phyloP scores from a whole-genome alignment of 2,888 invertebrate genomes.

The Erebia ligea region DNA sequence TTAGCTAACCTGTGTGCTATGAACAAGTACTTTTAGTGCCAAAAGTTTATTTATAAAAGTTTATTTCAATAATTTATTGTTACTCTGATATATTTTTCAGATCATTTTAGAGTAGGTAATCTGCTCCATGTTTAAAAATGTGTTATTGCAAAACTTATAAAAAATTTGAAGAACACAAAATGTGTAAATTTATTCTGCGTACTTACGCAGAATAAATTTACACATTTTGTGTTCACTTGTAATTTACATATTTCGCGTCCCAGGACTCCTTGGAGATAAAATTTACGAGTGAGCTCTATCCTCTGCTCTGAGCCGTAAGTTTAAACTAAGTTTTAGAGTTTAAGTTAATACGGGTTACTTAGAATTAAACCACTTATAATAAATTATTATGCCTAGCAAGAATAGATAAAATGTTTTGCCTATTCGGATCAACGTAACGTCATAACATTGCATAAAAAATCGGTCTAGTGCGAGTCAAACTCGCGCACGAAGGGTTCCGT shows the following conservation, averaged over 20 bases:
- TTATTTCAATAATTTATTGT: no score
- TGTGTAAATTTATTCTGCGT: constrained; percentile 10
- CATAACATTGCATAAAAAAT: no score
- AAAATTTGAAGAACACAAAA: constrained; percentile 1
- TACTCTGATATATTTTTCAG: no score
- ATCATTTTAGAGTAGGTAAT: no score
- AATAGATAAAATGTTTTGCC: no score
- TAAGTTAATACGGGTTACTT: constrained; percentile 31
- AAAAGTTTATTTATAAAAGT: no score
- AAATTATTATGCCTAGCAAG: background rate
- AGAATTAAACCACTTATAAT: constrained; percentile 13
- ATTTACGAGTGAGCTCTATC: constrained; percentile 30
- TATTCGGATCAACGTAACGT: no score
- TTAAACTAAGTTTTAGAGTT: constrained; percentile 36
- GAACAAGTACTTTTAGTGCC: no score
- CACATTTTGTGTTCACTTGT: constrained; percentile 5
- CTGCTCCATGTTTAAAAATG: background rate
- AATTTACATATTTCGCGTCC: constrained; percentile 14
- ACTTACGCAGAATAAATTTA: constrained; percentile 11
- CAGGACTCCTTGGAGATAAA: constrained; percentile 29
- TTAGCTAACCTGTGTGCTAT: no score
- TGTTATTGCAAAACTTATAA: background rate
- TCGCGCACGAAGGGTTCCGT: no score
- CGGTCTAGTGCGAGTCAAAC: no score
- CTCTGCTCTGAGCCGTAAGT: constrained; percentile 31